A percentile compares a stretch with the other conserved stretches of the same genome.
These are phyloP conservation scores for Norana najaformis DNA, from an alignment of 2,888 invertebrate genomes.

Conservation along the genomic window DNA sequence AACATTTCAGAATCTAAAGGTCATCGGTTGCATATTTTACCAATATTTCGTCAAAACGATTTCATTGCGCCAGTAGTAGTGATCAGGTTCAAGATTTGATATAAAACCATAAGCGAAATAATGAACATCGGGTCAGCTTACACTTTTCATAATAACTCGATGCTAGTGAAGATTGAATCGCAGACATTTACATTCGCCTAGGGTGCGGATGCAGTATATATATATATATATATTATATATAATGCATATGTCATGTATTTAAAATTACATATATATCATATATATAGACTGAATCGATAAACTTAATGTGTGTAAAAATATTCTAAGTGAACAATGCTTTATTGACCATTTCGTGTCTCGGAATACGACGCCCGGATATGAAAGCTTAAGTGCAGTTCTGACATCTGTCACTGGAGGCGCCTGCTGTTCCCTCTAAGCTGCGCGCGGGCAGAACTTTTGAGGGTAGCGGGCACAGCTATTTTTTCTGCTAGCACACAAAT, in stretches of 20 bases:
- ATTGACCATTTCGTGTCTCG: neutral
- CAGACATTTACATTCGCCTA: neutral
- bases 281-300: neutral
- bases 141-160: no score
- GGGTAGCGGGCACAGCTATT: no score
- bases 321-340: neutral
- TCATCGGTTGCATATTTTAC: neutral
- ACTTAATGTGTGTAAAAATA: neutral
- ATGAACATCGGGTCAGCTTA: neutral
- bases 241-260: neutral
- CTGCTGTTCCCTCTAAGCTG: no score
- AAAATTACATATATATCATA: no score
- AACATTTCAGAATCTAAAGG: neutral
- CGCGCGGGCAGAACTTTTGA: no score
- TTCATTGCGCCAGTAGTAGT: neutral
- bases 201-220: neutral
- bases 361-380: conserved; percentile 19
- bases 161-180: neutral
- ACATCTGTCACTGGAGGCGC: neutral
- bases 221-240: neutral
- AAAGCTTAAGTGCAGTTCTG: conserved; percentile 2
- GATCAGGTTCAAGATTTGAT: no score
- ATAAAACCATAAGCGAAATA: neutral
- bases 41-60: neutral
- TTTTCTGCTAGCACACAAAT: no score